Conservation (phyloP, 1,140 invertebrate genomes). For the Homarus americanus region DNA sequence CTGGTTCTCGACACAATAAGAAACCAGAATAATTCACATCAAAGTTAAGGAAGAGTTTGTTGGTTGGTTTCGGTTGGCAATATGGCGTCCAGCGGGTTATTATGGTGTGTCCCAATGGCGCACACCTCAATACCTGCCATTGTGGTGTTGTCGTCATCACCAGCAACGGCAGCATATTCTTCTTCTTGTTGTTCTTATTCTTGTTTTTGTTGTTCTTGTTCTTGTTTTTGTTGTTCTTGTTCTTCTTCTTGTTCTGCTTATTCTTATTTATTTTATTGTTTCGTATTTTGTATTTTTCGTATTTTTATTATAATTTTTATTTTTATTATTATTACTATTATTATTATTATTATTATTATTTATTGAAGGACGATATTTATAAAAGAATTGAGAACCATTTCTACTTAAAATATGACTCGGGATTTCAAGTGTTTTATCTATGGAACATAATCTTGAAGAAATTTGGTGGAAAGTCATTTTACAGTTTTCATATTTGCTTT, state of each 20-base stretch:
- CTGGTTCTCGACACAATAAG: constrained; percentile 23
- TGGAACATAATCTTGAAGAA: too few species aligned
- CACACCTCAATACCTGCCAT: not conserved
- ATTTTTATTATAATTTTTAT: too few species aligned
- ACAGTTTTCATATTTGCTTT: too few species aligned
- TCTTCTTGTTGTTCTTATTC: not conserved
- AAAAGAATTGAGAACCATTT: too few species aligned
- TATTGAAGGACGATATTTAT: too few species aligned
- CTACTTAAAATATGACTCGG: too few species aligned
- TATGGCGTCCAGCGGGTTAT: constrained; percentile 15
- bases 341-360: too few species aligned
- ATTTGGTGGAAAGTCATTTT: too few species aligned
- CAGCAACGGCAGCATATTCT: not conserved
- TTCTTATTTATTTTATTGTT: too few species aligned
- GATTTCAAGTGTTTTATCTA: too few species aligned
- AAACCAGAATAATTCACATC: constrained; percentile 38
- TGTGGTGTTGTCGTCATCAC: not conserved
- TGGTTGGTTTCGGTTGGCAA: constrained; percentile 22
- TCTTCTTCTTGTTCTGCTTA: not conserved
- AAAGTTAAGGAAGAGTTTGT: constrained; percentile 13
- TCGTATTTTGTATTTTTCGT: too few species aligned
- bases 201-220: not conserved
- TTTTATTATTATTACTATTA: too few species aligned
- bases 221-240: not conserved
- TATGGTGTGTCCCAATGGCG: not conserved